Percentiles rank a stretch among this genome's conserved stretches.
Conservation (phyloP, 2,113 vertebrate species). For the Plecturocebus donacophilus region DNA sequence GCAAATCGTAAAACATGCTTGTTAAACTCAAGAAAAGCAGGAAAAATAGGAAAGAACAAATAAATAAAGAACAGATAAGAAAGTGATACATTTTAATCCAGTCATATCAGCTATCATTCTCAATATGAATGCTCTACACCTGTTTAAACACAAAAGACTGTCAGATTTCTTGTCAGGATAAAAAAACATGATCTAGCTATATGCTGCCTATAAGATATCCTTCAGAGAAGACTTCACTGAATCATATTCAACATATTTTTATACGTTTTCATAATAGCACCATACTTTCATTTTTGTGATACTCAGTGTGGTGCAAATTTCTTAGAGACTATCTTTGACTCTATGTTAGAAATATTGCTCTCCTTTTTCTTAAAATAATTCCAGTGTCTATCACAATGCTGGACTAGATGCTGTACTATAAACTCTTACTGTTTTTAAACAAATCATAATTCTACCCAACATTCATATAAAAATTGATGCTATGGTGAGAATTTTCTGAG, state of each 20-base stretch:
- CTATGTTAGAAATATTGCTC: neutral
- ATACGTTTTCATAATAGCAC: neutral
- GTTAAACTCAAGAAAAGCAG: neutral
- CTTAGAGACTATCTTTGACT: neutral
- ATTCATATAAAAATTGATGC: conserved; percentile 4
- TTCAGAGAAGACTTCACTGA: neutral
- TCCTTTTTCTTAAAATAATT: neutral
- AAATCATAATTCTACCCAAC: neutral
- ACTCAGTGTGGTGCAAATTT: neutral
- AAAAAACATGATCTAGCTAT: neutral
- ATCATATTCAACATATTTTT: neutral
- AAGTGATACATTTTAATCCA: neutral
- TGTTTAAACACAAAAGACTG: neutral
- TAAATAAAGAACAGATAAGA: neutral
- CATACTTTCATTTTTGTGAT: neutral
- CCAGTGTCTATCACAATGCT: neutral
- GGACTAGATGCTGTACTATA: neutral
- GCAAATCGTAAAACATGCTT: neutral
- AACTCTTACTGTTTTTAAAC: neutral
- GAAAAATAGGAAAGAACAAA: neutral
- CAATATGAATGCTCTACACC: neutral
- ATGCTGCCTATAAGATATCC: neutral
- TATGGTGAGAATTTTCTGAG: neutral
- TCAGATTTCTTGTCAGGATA: neutral
- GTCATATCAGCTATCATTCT: neutral